These are phyloP conservation scores for Trypoxylon attenuatum DNA, from an alignment of 2,888 invertebrate species.

Conservation along the genomic window DNA sequence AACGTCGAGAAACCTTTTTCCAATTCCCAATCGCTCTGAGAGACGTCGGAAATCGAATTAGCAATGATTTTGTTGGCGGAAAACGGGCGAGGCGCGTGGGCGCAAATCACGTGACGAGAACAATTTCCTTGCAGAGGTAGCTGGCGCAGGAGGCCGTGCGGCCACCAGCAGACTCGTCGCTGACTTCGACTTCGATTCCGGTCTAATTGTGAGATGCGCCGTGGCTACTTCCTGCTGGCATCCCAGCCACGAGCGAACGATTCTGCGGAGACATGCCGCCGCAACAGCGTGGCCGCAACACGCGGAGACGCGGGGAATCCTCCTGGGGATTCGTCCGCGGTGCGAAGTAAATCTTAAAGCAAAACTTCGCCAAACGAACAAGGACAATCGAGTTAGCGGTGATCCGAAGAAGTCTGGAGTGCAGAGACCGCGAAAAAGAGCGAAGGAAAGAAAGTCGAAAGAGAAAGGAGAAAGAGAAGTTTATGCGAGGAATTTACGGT, in stretches of 20 bases:
- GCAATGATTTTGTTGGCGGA: no score
- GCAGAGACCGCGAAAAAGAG: no score
- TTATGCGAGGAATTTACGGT: no score
- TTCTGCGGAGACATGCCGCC: neutral
- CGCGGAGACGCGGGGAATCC: neutral
- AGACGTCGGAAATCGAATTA: neutral
- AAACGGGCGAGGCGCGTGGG: no score
- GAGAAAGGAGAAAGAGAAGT: no score
- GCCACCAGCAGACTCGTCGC: neutral
- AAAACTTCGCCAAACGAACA: neutral
- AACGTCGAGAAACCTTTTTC: neutral
- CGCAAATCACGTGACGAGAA: conserved; percentile 11
- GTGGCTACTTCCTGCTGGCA: neutral
- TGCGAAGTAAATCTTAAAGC: neutral
- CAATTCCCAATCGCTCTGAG: neutral
- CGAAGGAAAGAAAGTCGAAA: no score
- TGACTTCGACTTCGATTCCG: neutral
- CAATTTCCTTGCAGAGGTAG: conserved; percentile 33
- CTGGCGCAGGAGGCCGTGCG: neutral
- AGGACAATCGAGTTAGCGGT: neutral
- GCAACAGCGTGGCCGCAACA: neutral
- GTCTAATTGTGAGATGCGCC: conserved; percentile 11
- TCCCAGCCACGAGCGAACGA: neutral
- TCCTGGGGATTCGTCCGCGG: neutral
- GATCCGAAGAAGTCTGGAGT: neutral